phyloP scores from a whole-genome alignment of 2,113 vertebrate genomes.

The Lepus americanus region DNA sequence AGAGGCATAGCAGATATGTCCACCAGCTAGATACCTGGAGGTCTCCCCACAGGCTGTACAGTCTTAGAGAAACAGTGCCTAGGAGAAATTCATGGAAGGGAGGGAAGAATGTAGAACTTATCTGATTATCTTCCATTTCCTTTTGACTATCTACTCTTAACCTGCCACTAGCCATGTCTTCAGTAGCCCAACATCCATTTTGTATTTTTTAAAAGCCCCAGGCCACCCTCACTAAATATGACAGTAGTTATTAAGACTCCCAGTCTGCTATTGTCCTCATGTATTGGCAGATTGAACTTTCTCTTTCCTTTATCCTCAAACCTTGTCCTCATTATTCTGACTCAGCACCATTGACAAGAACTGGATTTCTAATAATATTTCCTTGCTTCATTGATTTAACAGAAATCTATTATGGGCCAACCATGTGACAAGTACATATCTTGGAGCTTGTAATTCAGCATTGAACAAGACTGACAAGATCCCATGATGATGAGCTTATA shows the following conservation, averaged over 20 bases:
- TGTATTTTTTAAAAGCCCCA: too few relatives aligned
- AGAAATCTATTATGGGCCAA: slow-evolving; percentile 1
- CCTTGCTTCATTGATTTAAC: slow-evolving; percentile 11
- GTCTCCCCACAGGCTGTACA: not conserved
- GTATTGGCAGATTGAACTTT: not conserved
- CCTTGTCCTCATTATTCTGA: too few relatives aligned
- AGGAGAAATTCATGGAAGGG: not conserved
- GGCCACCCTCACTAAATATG: too few relatives aligned
- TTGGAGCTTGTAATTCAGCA: slow-evolving; percentile 12
- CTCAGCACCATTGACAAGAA: too few relatives aligned
- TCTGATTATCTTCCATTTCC: not conserved
- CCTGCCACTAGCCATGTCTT: not conserved
- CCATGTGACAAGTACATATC: not conserved
- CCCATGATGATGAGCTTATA: not conserved
- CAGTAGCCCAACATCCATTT: too few relatives aligned
- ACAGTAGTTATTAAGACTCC: too few relatives aligned
- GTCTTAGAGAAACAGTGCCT: not conserved
- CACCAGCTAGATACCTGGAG: not conserved
- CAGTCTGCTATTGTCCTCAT: too few relatives aligned
- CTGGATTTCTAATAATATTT: not conserved
- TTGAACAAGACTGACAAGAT: not conserved
- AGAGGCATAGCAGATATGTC: not conserved
- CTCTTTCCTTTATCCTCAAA: not conserved
- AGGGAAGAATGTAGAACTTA: not conserved
- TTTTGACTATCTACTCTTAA: too few relatives aligned